A percentile compares a stretch with the other conserved stretches of the same genome.
These are phyloP conservation scores for Aphidoletes aphidimyza DNA, from an alignment of 2,888 invertebrate species.

Conservation along the genomic window DNA sequence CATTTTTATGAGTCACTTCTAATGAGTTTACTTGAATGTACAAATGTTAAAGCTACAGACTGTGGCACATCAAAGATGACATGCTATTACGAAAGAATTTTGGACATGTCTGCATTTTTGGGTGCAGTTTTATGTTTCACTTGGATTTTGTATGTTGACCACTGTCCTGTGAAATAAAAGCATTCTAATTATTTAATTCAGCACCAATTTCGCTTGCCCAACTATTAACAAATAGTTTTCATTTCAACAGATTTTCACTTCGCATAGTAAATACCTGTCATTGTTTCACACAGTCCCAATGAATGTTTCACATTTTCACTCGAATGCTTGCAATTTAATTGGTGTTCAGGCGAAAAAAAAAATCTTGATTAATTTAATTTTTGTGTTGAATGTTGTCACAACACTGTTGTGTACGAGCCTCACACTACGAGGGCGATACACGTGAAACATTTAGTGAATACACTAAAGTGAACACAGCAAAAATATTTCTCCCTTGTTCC, in stretches of 20 bases:
- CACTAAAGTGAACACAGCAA: no score
- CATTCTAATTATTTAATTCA: conserved; percentile 35
- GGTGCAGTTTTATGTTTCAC: no score
- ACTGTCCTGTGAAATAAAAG: neutral
- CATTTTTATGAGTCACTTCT: no score
- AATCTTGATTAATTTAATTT: conserved; percentile 53
- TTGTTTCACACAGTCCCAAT: conserved; percentile 45
- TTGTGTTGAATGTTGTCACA: conserved; percentile 23
- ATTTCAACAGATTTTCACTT: neutral
- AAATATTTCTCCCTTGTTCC: no score
- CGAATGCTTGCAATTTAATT: conserved; percentile 36
- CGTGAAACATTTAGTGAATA: no score
- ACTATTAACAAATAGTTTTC: conserved; percentile 52
- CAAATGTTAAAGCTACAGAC: no score
- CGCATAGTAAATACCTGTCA: conserved; percentile 23
- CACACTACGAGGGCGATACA: no score
- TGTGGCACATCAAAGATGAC: no score
- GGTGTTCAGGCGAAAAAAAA: neutral
- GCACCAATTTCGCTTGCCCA: neutral
- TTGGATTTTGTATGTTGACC: neutral
- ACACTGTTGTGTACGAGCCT: no score
- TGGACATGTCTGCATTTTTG: no score
- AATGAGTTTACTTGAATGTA: no score
- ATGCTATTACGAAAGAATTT: no score
- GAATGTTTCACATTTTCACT: conserved; percentile 5